Evolutionary conservation across 92 coral and sea anemone genomes (phyloP).

Genomic region (Epizoanthus stellaris): DNA sequence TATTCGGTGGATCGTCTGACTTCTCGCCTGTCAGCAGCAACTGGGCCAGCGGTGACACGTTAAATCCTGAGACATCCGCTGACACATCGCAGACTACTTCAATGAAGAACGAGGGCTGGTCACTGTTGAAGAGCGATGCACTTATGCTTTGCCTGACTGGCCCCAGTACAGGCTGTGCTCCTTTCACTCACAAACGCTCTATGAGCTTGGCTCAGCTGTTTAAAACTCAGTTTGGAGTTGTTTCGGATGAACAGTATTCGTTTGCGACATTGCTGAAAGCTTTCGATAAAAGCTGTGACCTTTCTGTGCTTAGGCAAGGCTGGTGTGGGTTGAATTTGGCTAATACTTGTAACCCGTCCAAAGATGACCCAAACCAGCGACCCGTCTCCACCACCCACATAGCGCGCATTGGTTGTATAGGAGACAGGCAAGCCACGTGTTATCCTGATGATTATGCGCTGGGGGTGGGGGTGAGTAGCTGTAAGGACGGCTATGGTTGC

Average conservation of each 20-base stretch:
- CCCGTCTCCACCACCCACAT: conserved; percentile 85
- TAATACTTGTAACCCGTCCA: conserved; percentile 77
- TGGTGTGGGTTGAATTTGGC: conserved; percentile 92
- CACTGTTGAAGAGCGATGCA: conserved; percentile 57
- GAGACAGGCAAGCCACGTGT: conserved; percentile 87
- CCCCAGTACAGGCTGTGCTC: conserved; percentile 79
- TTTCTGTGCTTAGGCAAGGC: conserved; percentile 86
- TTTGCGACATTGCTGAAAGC: conserved; percentile 86
- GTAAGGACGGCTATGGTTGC: conserved; percentile 92
- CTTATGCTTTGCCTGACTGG: conserved; percentile 82
- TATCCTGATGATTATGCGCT: conserved; percentile 91
- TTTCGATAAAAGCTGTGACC: conserved; percentile 88
- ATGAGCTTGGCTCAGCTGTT: conserved; percentile 75
- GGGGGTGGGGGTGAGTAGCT: conserved; percentile 93
- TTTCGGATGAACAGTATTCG: conserved; percentile 86
- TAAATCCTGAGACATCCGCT: conserved; percentile 77
- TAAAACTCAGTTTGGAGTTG: conserved; percentile 79
- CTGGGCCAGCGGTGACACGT: conserved; percentile 79
- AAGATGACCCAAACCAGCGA: conserved; percentile 71
- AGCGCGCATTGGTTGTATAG: conserved; percentile 87
- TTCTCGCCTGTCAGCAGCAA: conserved; percentile 93
- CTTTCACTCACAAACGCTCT: conserved; percentile 77
- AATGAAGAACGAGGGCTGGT: conserved; percentile 94
- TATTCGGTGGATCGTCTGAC: conserved; percentile 76
- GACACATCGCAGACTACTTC: conserved; percentile 77